Evolutionary conservation across 2,888 invertebrate species (phyloP).

Genomic region (Idaea aversata): DNA sequence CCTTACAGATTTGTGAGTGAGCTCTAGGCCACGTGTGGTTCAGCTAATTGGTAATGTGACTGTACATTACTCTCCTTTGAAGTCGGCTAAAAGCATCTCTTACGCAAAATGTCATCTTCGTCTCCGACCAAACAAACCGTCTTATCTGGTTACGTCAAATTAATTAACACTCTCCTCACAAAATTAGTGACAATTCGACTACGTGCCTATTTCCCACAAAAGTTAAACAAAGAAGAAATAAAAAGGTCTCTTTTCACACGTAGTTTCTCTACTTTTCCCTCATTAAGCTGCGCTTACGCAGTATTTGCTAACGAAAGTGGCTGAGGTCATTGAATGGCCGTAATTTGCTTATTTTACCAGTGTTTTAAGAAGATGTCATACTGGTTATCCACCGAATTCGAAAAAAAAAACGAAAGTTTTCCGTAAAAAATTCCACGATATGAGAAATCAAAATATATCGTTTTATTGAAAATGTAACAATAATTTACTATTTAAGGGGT

Average conservation of each 20-base stretch:
- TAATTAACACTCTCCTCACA: background rate
- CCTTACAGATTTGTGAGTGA: too few relatives aligned
- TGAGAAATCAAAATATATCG: too few relatives aligned
- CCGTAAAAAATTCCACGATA: too few relatives aligned
- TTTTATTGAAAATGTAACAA: too few relatives aligned
- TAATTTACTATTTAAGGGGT: too few relatives aligned
- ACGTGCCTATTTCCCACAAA: background rate
- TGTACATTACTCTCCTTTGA: background rate
- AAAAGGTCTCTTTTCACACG: background rate
- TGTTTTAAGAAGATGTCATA: background rate
- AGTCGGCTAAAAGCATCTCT: background rate
- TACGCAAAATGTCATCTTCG: background rate
- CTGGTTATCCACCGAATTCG: too few relatives aligned
- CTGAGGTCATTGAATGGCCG: background rate
- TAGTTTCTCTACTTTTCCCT: background rate
- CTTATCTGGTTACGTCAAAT: background rate
- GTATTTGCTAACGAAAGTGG: background rate
- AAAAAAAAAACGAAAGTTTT: too few relatives aligned
- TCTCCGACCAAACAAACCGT: background rate
- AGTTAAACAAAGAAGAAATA: background rate
- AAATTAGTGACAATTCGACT: background rate
- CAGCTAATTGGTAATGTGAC: too few relatives aligned
- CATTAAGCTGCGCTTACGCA: background rate
- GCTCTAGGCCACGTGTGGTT: too few relatives aligned
- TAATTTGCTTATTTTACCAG: background rate